Percentiles rank a stretch among this genome's conserved stretches.
phyloP scores from a whole-genome alignment of 2,888 invertebrate species.

The Coremacera marginata region DNA sequence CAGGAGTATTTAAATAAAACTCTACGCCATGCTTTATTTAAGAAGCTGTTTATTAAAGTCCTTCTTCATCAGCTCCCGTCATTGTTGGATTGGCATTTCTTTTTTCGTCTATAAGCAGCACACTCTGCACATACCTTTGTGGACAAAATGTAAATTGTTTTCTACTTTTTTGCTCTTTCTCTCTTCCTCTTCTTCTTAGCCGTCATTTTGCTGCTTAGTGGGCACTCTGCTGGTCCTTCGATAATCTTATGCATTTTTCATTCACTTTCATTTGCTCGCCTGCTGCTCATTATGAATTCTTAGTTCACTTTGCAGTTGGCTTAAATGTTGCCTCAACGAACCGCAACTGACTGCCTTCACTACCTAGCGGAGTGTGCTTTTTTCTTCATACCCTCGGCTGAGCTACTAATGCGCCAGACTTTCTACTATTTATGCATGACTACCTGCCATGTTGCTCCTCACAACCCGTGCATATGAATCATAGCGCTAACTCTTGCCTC shows the following conservation, averaged over 20 bases:
- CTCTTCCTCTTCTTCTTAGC: neutral
- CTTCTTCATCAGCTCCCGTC: neutral
- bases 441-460: neutral
- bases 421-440: neutral
- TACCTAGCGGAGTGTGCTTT: neutral
- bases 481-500: slow-evolving; percentile 1
- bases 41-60: neutral
- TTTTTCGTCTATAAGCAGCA: neutral
- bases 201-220: neutral
- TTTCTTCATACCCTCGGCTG: neutral
- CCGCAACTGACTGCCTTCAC: neutral
- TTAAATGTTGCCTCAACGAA: neutral
- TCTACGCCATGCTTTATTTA: neutral
- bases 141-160: slow-evolving; percentile 27
- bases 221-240: neutral
- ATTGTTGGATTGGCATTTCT: neutral
- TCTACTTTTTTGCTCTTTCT: neutral
- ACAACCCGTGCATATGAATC: neutral
- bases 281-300: slow-evolving; percentile 15
- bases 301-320: neutral
- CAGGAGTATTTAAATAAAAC: neutral
- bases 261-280: neutral
- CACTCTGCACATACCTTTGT: slow-evolving; percentile 18
- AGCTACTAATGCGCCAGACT: neutral
- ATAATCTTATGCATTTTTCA: neutral